Evolutionary conservation across 2,888 invertebrate species (phyloP).

Genomic region (Xestia rhomboidea): DNA sequence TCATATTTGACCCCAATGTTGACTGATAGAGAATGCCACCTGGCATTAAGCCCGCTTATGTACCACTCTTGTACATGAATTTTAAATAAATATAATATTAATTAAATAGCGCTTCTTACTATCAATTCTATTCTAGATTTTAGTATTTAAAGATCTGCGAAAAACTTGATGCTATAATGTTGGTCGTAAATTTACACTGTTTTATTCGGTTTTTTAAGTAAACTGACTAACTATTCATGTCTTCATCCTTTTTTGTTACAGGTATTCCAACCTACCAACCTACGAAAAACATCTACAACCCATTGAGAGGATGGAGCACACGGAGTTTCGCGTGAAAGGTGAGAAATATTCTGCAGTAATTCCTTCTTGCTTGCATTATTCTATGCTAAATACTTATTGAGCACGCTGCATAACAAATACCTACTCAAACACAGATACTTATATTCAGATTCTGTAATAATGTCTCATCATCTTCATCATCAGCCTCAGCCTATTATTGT

Average conservation of each 20-base stretch:
- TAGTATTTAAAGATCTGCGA: too few species aligned
- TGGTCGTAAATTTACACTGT: neutral
- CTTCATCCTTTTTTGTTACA: constrained; percentile 69
- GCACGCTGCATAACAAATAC: neutral
- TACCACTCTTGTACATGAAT: too few species aligned
- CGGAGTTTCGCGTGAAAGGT: constrained; percentile 85
- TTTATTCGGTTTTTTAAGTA: neutral
- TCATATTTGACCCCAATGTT: too few species aligned
- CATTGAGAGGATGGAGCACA: constrained; percentile 78
- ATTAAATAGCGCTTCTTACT: too few species aligned
- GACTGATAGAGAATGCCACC: too few species aligned
- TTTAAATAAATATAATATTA: too few species aligned
- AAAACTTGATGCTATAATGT: neutral
- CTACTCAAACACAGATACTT: too few species aligned
- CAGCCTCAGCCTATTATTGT: too few species aligned
- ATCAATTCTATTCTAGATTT: too few species aligned
- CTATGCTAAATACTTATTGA: neutral
- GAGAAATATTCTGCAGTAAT: constrained; percentile 42
- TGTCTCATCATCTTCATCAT: too few species aligned
- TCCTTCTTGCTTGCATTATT: neutral
- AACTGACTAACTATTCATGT: neutral
- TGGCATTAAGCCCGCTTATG: too few species aligned
- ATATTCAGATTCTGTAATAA: too few species aligned
- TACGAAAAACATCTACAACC: constrained; percentile 18
- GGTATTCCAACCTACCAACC: constrained; percentile 51